Percentiles rank a stretch among this genome's conserved stretches.
Conservation (phyloP, 2,797 vertebrate genomes). For the Macrochelys suwanniensis region DNA sequence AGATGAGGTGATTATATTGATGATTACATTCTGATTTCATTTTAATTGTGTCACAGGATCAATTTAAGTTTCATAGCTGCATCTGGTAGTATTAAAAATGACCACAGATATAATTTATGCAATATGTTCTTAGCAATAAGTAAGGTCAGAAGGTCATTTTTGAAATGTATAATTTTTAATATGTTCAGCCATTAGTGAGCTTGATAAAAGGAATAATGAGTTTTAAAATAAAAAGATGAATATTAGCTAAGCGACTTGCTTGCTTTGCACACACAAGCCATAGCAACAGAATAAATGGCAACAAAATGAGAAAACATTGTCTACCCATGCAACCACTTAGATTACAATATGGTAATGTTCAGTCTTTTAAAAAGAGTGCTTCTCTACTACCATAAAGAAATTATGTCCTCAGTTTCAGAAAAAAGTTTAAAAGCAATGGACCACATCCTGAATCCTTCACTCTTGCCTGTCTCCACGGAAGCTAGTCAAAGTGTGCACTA, state of each 20-base stretch:
- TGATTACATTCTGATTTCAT: constrained; percentile 15
- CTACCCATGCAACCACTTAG: not conserved
- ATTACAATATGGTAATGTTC: not conserved
- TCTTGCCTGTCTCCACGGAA: not conserved
- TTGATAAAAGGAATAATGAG: not conserved
- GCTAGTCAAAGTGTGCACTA: not conserved
- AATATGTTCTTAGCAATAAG: constrained; percentile 22
- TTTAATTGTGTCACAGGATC: not conserved
- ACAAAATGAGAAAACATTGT: not conserved
- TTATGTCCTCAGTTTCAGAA: not conserved
- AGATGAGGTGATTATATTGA: not conserved
- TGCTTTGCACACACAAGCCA: not conserved
- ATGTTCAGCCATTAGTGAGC: constrained; percentile 5
- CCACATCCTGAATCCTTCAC: not conserved
- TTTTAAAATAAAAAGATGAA: not conserved
- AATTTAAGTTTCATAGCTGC: constrained; percentile 1
- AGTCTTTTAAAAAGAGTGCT: not conserved
- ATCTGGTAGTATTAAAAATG: constrained; percentile 30
- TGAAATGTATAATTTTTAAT: constrained; percentile 18
- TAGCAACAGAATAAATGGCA: not conserved
- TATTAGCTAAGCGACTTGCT: not conserved
- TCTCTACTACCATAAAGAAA: not conserved
- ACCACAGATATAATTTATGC: not conserved
- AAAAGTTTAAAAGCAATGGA: not conserved
- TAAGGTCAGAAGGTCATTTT: not conserved